Base-by-base conservation (phyloP, 1,140 invertebrate species). In the Drosophila setifemur region DNA sequence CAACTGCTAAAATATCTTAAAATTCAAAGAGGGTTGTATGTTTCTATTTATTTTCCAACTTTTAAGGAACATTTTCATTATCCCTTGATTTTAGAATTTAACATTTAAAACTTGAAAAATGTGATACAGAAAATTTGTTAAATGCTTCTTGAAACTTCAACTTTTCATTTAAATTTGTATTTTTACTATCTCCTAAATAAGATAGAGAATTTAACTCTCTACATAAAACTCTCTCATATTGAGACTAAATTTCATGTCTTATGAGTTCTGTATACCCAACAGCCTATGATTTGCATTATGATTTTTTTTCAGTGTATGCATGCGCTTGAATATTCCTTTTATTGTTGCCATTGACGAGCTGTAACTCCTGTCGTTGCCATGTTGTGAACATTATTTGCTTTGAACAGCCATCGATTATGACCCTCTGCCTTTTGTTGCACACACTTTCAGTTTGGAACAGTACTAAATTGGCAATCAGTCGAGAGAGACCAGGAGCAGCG, bases 391-490 rank as follows among this genome's bases (percentile, higher is more conserved):
- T 70, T 47, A 26, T 49, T 44, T 43, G 28, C 54, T 25, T 35
- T 25, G 43, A 39, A 64, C 33, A 52, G 18, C 42, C 16, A 66
- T 74, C 52, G 43, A 43, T 58, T 33, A 48, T 54, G 53, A 72
- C 63, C 63, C 49, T n/a, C n/a, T 12, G 66, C 47, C 25, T 68
- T 82, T 69, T 83, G 44, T 73, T 48, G n/a, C n/a, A 53, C 57
- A 47, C 68, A 73, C 50, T 83, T 85, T 52, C 73, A 85, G 79
- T 73, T 85, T 69, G 69, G 79, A 83, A 78, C 73, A 85, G 67
- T 70, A 83, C 68, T 77, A 47, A 81, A 67, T 53, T 57, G 43
- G 73, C 52, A 37, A 45, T 55, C 35, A 49, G 70, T n/a, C n/a
- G n/a, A n/a, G n/a, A n/a, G n/a, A n/a, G n/a, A 14, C 31, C 57